phyloP scores from a whole-genome alignment of 2,888 invertebrate species.

The Cheiracanthium punctorium region DNA sequence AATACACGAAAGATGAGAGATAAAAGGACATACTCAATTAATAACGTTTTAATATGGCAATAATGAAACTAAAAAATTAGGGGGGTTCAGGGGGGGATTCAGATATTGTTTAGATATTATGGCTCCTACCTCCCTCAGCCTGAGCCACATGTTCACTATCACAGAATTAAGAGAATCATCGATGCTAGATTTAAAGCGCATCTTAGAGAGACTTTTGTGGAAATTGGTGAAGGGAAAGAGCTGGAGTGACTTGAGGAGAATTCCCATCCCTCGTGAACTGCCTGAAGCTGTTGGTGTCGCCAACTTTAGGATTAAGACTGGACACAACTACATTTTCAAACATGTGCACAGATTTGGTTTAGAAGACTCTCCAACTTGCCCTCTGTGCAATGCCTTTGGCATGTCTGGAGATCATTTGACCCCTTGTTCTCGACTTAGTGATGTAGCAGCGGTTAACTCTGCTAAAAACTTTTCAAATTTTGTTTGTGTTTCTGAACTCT shows the following conservation, averaged over 20 bases:
- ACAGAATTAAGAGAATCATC: neutral
- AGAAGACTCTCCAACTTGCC: neutral
- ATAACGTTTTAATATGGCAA: too few species aligned
- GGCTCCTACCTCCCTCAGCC: neutral
- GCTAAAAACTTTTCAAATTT: neutral
- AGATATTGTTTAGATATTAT: too few species aligned
- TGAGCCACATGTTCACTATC: neutral
- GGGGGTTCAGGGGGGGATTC: too few species aligned
- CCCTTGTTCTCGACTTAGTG: neutral
- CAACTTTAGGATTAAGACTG: neutral
- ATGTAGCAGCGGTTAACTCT: neutral
- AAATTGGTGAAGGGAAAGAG: neutral
- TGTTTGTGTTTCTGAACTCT: too few species aligned
- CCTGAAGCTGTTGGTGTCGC: neutral
- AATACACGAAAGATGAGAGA: too few species aligned
- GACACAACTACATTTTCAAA: too few species aligned
- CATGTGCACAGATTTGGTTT: neutral
- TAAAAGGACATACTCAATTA: too few species aligned
- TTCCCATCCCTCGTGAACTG: neutral
- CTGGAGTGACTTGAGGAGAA: neutral
- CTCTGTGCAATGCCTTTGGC: neutral
- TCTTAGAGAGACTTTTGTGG: neutral
- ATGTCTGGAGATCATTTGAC: neutral
- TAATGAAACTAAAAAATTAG: too few species aligned
- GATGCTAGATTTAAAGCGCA: neutral